Evolutionary conservation across 2,113 vertebrate genomes (phyloP).

Genomic region (Psittacula cyanocephala): DNA sequence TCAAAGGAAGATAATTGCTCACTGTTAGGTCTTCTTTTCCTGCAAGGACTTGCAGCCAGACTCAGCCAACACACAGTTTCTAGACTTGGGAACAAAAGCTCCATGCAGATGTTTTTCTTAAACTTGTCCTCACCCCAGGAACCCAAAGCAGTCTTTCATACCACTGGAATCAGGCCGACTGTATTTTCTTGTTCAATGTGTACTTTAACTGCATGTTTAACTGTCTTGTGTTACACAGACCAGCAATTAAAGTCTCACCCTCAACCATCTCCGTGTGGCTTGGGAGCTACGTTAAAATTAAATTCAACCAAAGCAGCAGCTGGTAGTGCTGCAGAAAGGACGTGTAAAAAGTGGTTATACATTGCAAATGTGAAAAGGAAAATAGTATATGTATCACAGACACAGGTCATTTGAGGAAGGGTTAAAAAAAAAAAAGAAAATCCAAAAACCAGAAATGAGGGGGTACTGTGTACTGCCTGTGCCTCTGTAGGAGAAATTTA

Average conservation of each 20-base stretch:
- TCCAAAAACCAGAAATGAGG: not conserved
- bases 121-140: not conserved
- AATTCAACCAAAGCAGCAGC: not conserved
- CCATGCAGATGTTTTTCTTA: not conserved
- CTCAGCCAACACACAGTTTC: not conserved
- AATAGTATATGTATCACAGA: not conserved
- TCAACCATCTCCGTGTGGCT: not conserved
- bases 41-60: not conserved
- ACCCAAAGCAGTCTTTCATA: not conserved
- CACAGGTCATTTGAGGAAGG: not conserved
- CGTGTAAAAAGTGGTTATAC: not conserved
- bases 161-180: not conserved
- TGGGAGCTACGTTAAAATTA: not conserved
- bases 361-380: not conserved
- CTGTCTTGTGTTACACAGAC: not conserved
- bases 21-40: not conserved
- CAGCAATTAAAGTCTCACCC: not conserved
- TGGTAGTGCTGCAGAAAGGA: not conserved
- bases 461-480: not conserved
- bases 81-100: slow-evolving; percentile 10
- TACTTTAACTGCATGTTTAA: not conserved
- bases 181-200: not conserved
- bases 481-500: not conserved
- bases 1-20: not conserved
- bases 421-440: rapidly evolving